A percentile compares a stretch with the other conserved stretches of the same genome.
Evolutionary conservation across 2,888 invertebrate species (phyloP).

Genomic region (Mechanitis mazaeus): DNA sequence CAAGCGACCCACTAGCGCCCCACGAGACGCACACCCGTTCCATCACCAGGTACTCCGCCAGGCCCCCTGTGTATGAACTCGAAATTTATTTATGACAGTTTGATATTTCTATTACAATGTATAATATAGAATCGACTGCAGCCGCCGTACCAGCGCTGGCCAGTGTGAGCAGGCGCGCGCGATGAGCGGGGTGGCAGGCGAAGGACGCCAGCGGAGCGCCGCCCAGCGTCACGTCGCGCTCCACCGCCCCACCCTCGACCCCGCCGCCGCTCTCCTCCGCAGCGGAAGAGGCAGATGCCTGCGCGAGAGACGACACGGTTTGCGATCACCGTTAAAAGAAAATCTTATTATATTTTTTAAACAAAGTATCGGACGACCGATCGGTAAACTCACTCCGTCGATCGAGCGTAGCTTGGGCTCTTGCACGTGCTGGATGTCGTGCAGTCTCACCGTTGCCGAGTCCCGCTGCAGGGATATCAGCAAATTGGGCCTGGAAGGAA

Average conservation of each 20-base stretch:
- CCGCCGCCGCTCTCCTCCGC: constrained; percentile 45
- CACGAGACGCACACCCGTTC: constrained; percentile 90
- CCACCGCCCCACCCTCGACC: constrained; percentile 45
- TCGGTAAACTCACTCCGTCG: constrained; percentile 30
- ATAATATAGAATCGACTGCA: too few relatives aligned
- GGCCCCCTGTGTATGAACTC: constrained; percentile 57
- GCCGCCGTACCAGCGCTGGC: constrained; percentile 65
- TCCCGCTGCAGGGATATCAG: constrained; percentile 90
- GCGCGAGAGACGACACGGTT: neutral
- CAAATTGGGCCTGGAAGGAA: constrained; percentile 77
- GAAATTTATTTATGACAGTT: too few relatives aligned
- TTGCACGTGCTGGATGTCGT: constrained; percentile 82
- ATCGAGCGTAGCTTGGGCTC: constrained; percentile 37
- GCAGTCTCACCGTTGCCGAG: constrained; percentile 84
- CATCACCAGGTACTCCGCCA: constrained; percentile 85
- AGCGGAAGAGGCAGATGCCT: constrained; percentile 32
- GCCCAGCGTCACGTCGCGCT: constrained; percentile 54
- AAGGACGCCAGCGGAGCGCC: constrained; percentile 80
- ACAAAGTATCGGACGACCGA: too few relatives aligned
- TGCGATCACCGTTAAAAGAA: neutral
- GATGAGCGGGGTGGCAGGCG: constrained; percentile 91
- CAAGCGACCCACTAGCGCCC: constrained; percentile 81
- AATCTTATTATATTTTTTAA: too few relatives aligned
- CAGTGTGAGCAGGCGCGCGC: constrained; percentile 84
- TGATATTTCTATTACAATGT: too few relatives aligned